Percentiles rank a stretch among this genome's conserved stretches.
phyloP scores from a whole-genome alignment of 2,888 invertebrate genomes.

The Agapostemon virescens region DNA sequence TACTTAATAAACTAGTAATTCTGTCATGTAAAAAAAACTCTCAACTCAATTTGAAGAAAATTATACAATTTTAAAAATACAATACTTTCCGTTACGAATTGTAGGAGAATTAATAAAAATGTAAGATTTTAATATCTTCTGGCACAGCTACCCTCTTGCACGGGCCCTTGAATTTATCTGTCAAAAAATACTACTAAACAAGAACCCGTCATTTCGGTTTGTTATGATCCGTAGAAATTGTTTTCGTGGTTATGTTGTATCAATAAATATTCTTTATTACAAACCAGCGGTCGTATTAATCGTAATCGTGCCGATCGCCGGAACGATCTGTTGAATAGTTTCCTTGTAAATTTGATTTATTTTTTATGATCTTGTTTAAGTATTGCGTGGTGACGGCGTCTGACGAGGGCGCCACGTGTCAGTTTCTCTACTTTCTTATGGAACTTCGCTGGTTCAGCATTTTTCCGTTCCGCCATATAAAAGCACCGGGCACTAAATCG shows the following conservation, averaged over 20 bases:
- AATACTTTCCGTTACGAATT: too few species aligned
- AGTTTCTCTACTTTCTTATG: conserved; percentile 67
- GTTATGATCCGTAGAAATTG: neutral
- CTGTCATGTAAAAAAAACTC: too few species aligned
- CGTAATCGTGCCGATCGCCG: neutral
- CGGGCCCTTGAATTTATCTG: neutral
- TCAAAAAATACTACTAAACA: neutral
- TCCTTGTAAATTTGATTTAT: conserved; percentile 42
- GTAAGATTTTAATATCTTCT: neutral
- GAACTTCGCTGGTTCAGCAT: conserved; percentile 66
- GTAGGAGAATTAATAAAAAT: neutral
- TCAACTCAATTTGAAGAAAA: too few species aligned
- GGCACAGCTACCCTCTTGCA: too few species aligned
- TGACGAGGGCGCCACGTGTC: conserved; percentile 77
- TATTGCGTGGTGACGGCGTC: conserved; percentile 53
- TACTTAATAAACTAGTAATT: too few species aligned
- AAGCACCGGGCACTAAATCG: conserved; percentile 61
- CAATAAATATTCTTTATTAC: conserved; percentile 9
- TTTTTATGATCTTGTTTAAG: conserved; percentile 46
- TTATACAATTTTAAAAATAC: too few species aligned
- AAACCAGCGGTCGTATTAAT: neutral
- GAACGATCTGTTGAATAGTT: neutral
- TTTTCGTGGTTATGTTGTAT: neutral
- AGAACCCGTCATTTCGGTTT: neutral
- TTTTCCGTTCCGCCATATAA: conserved; percentile 69